These are phyloP conservation scores for Opisthograptis luteolata DNA, from an alignment of 2,888 invertebrate genomes.

Conservation along the genomic window DNA sequence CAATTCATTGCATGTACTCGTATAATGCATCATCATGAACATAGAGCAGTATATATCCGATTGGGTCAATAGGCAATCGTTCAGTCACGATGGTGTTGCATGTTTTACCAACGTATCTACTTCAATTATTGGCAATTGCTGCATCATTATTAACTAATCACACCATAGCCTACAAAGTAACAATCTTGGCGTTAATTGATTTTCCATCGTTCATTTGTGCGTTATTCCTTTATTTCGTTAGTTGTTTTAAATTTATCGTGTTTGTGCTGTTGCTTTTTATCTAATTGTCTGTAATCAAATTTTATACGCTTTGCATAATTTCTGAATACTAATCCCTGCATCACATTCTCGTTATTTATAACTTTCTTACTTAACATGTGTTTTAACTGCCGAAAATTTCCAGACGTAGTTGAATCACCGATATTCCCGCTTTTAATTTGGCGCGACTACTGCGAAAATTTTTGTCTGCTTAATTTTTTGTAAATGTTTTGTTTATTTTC, in stretches of 20 bases:
- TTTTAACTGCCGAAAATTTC: constrained; percentile 17
- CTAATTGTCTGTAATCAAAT: no score
- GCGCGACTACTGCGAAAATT: constrained; percentile 13
- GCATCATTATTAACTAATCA: constrained; percentile 28
- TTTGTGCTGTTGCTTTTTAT: background rate
- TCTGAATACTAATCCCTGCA: constrained; percentile 2
- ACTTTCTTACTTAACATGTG: constrained; percentile 18
- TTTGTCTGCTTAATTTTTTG: constrained; percentile 1
- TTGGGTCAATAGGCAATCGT: constrained; percentile 32
- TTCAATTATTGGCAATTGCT: constrained; percentile 21
- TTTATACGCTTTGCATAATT: background rate
- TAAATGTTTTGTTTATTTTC: background rate
- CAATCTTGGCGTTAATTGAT: constrained; percentile 31
- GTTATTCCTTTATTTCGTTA: background rate
- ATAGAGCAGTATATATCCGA: constrained; percentile 3
- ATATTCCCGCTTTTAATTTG: constrained; percentile 11
- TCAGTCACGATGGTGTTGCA: constrained; percentile 33
- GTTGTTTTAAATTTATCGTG: background rate
- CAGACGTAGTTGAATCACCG: constrained; percentile 29
- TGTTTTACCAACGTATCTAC: constrained; percentile 14
- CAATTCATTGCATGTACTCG: constrained; percentile 5
- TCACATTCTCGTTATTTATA: background rate
- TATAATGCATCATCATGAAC: background rate
- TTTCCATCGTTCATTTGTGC: constrained; percentile 23
- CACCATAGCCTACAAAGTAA: constrained; percentile 3